Evolutionary conservation across 2,797 vertebrate species (phyloP).

Genomic region (Acipenser oxyrinchus): DNA sequence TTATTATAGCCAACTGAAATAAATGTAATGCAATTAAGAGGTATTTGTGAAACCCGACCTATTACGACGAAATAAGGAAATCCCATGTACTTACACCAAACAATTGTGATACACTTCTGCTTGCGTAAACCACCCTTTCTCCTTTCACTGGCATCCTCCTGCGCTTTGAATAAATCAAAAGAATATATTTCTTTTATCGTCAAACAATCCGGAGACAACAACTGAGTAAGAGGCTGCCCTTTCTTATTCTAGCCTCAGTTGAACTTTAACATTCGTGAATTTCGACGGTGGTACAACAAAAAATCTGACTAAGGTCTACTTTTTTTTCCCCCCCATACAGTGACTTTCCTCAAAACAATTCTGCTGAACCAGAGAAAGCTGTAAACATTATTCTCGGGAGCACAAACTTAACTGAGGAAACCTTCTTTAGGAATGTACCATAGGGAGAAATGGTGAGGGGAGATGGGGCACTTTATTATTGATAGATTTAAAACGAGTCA

Average conservation of each 20-base stretch:
- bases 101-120: conserved; percentile 34
- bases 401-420: conserved; percentile 29
- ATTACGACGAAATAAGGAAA: too few species aligned
- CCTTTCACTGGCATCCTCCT: conserved; percentile 56
- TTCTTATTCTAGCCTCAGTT: conserved; percentile 6
- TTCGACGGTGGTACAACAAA: conserved; percentile 17
- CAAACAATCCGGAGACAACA: conserved; percentile 11
- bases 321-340: neutral
- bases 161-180: conserved; percentile 21
- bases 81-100: conserved; percentile 45
- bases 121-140: conserved; percentile 42
- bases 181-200: neutral
- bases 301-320: neutral
- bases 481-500: too few species aligned
- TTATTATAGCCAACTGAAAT: neutral
- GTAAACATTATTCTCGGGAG: conserved; percentile 31
- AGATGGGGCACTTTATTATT: too few species aligned
- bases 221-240: conserved; percentile 3
- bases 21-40: neutral
- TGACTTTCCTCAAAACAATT: conserved; percentile 8
- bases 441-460: neutral
- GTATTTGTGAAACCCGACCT: too few species aligned
- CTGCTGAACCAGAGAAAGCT: conserved; percentile 7
- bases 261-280: conserved; percentile 25
- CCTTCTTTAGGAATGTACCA: conserved; percentile 34